Evolutionary conservation across 2,797 vertebrate species (phyloP).

Genomic region (Sebastes vulpes): DNA sequence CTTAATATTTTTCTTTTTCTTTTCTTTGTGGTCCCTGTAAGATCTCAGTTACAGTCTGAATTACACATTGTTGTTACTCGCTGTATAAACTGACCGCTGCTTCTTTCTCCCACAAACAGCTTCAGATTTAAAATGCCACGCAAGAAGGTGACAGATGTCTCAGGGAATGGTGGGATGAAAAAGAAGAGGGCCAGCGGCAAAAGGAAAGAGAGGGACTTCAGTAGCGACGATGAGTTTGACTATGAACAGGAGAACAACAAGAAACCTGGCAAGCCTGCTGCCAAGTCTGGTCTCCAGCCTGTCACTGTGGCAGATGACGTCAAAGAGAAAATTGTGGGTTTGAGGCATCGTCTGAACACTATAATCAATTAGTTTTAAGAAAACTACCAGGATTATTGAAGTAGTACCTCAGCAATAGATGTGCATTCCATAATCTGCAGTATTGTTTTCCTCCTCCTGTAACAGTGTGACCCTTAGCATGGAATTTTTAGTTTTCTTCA

Average conservation of each 20-base stretch:
- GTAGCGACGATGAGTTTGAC: constrained; percentile 89
- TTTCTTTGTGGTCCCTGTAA: neutral
- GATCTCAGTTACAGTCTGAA: neutral
- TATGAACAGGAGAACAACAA: constrained; percentile 89
- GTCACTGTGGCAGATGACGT: constrained; percentile 88
- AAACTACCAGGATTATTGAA: neutral
- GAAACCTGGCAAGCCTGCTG: constrained; percentile 82
- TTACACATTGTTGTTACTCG: neutral
- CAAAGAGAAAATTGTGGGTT: constrained; percentile 89
- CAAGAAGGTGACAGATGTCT: constrained; percentile 88
- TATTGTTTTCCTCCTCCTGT: neutral
- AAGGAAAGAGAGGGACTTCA: constrained; percentile 88
- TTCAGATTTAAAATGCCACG: constrained; percentile 83
- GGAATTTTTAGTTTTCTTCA: neutral
- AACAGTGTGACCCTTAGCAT: neutral
- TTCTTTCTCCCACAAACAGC: neutral
- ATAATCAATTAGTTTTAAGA: neutral
- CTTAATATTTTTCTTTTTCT: neutral
- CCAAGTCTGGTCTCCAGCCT: constrained; percentile 85
- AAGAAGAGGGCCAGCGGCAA: constrained; percentile 84
- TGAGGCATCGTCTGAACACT: neutral
- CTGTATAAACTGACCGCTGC: neutral
- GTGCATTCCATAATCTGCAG: neutral
- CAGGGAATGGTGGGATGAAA: constrained; percentile 86
- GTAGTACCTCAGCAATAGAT: neutral